phyloP scores from a whole-genome alignment of 2,888 invertebrate species.

The Cepaea hortensis region DNA sequence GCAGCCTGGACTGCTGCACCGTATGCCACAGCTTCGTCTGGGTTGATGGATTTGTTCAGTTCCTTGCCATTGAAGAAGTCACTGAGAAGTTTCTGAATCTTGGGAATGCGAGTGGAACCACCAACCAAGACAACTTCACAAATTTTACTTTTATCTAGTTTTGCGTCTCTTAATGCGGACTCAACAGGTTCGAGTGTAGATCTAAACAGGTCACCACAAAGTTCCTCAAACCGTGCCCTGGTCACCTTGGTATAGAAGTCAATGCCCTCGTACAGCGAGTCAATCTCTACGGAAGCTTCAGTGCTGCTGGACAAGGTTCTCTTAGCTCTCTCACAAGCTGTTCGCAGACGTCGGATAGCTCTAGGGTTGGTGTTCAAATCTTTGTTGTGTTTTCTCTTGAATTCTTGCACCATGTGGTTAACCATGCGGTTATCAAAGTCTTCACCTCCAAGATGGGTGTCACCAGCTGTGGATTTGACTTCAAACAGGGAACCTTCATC shows the following conservation, averaged over 20 bases:
- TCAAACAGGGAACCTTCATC: conserved; percentile 84
- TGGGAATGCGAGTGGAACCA: conserved; percentile 80
- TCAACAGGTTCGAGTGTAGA: conserved; percentile 79
- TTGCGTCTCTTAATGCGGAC: conserved; percentile 93
- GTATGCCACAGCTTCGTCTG: conserved; percentile 96
- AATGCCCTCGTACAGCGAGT: conserved; percentile 80
- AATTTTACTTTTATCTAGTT: conserved; percentile 88
- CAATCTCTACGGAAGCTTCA: conserved; percentile 86
- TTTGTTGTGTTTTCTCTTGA: conserved; percentile 72
- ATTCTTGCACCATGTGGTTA: conserved; percentile 83
- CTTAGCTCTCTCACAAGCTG: conserved; percentile 72
- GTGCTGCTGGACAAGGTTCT: conserved; percentile 60
- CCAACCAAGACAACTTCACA: conserved; percentile 84
- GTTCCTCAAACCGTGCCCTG: conserved; percentile 90
- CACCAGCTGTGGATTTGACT: conserved; percentile 76
- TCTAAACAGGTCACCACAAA: conserved; percentile 73
- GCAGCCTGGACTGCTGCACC: conserved; percentile 49
- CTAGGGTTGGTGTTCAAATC: conserved; percentile 83
- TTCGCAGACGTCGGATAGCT: conserved; percentile 84
- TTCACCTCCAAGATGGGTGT: conserved; percentile 68
- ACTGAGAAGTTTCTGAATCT: conserved; percentile 23
- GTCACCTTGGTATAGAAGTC: conserved; percentile 92
- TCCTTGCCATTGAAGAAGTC: conserved; percentile 23
- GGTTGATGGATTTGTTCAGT: conserved; percentile 86
- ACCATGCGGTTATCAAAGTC: conserved; percentile 89